A percentile compares a stretch with the other conserved stretches of the same genome.
Conservation (phyloP, 1,140 invertebrate species). For the Brachionus sp. region DNA sequence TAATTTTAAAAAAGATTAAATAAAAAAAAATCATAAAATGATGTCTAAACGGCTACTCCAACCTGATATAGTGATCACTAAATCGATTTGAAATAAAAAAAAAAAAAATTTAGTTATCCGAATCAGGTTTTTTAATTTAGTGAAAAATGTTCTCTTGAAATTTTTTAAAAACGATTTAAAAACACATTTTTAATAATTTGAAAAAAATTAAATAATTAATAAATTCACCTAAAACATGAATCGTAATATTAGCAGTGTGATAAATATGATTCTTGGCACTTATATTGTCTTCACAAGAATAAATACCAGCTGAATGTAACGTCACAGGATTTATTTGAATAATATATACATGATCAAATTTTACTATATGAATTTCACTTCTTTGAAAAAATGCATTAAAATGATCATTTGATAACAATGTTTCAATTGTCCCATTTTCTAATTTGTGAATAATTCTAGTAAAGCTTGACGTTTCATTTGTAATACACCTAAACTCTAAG, state of each 20-base stretch:
- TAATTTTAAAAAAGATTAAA: no score
- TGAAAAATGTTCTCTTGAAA: no score
- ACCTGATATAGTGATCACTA: no score
- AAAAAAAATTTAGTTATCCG: no score
- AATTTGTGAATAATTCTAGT: neutral
- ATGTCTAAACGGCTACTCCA: no score
- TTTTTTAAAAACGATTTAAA: no score
- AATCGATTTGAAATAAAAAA: no score
- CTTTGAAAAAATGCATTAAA: neutral
- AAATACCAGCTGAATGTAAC: conserved; percentile 28
- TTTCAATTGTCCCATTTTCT: conserved; percentile 36
- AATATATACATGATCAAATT: conserved; percentile 5
- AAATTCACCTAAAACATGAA: conserved; percentile 24
- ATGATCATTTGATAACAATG: conserved; percentile 39
- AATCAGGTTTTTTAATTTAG: no score
- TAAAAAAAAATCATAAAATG: no score
- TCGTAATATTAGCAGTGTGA: neutral
- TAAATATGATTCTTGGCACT: neutral
- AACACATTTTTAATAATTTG: neutral
- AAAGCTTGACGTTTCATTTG: conserved; percentile 37
- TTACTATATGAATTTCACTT: conserved; percentile 31
- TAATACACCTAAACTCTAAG: conserved; percentile 4
- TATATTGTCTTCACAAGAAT: conserved; percentile 37
- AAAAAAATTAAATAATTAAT: neutral
- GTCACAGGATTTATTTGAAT: conserved; percentile 37